Percentiles rank a stretch among this genome's conserved stretches.
Conservation (phyloP, 2,113 vertebrate genomes). For the Lophotis ruficrista region DNA sequence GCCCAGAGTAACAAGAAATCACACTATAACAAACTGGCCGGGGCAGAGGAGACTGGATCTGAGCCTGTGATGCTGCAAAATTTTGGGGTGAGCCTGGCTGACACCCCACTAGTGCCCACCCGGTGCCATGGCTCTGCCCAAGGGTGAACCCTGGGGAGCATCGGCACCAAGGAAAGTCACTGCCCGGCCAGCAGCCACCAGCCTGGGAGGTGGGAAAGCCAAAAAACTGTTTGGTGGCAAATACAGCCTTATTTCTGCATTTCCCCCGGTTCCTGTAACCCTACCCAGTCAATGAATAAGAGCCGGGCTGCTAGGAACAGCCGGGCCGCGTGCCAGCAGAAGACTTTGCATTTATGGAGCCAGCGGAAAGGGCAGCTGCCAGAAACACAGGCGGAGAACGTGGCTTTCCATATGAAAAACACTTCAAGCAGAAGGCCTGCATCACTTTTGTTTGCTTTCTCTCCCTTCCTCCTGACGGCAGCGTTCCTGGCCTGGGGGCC, state of each 20-base stretch:
- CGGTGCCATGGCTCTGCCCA: background rate
- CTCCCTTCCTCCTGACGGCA: background rate
- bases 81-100: background rate
- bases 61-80: background rate
- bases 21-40: background rate
- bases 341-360: background rate
- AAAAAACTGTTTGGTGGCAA: constrained; percentile 3
- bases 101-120: accelerated
- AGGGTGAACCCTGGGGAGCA: background rate
- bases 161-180: accelerated
- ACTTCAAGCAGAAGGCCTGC: background rate
- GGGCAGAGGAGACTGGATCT: background rate
- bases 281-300: constrained; percentile 68
- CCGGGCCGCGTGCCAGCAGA: background rate
- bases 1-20: background rate
- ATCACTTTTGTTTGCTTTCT: background rate
- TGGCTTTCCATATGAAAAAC: background rate
- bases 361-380: constrained; percentile 47
- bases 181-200: background rate
- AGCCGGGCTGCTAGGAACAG: background rate
- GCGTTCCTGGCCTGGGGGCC: background rate
- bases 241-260: background rate
- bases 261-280: constrained; percentile 52
- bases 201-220: background rate
- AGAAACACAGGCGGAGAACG: background rate